These are phyloP conservation scores for Calonectris borealis DNA, from an alignment of 2,113 vertebrate species.

Conservation along the genomic window DNA sequence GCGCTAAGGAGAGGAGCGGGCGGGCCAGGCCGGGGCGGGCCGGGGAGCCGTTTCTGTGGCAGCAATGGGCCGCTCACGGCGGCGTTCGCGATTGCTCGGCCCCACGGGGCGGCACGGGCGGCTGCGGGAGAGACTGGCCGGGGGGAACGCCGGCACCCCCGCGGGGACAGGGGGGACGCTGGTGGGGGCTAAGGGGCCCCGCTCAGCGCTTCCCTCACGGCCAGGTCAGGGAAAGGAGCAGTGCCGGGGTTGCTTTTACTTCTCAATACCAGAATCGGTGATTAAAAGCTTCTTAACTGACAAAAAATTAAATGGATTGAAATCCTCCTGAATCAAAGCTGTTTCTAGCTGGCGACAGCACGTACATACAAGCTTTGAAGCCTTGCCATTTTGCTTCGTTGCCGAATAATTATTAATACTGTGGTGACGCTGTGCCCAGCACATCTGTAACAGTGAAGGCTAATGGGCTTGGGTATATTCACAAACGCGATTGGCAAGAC, in stretches of 20 bases:
- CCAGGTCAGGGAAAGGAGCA: rapidly evolving
- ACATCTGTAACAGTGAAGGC: rapidly evolving
- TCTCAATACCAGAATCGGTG: rapidly evolving
- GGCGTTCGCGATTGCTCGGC: neutral
- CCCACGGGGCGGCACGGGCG: neutral
- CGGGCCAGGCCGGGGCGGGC: too few relatives aligned
- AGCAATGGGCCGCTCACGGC: rapidly evolving
- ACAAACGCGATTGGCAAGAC: rapidly evolving
- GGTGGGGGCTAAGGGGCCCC: too few relatives aligned
- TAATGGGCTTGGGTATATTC: rapidly evolving
- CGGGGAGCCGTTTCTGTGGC: neutral
- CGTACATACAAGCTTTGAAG: rapidly evolving
- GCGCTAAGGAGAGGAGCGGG: neutral
- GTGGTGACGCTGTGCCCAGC: neutral
- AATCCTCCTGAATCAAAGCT: neutral
- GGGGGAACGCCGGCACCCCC: too few relatives aligned
- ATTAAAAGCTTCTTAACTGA: neutral
- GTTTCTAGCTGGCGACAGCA: neutral
- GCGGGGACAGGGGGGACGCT: neutral
- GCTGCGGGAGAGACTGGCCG: neutral
- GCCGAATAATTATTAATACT: neutral
- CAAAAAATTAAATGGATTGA: too few relatives aligned
- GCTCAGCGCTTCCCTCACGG: rapidly evolving
- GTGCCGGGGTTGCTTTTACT: too few relatives aligned
- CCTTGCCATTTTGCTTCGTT: neutral